Percentiles rank a stretch among this genome's conserved stretches.
Evolutionary conservation across 2,888 invertebrate species (phyloP).

Genomic region (Dasypogon diadema): DNA sequence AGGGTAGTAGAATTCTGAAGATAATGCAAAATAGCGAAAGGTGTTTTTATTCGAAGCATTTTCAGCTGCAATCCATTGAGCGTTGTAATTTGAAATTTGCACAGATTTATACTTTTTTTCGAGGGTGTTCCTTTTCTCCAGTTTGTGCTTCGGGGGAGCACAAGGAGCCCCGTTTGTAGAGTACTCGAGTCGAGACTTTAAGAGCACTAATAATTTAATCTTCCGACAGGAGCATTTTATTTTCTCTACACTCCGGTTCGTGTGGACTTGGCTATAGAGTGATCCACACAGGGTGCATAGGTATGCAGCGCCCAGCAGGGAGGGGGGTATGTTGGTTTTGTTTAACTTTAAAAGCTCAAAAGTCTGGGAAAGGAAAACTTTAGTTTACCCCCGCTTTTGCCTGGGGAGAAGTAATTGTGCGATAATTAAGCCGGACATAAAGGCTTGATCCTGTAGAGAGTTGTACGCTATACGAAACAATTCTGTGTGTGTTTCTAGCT

Average conservation of each 20-base stretch:
- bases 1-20: not conserved
- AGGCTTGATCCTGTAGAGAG: slow-evolving; percentile 12
- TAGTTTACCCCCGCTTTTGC: not conserved
- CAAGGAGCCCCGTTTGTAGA: not conserved
- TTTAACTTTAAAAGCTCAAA: slow-evolving; percentile 33
- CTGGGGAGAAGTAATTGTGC: slow-evolving; percentile 25
- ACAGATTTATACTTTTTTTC: no score
- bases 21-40: slow-evolving; percentile 40
- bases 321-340: not conserved
- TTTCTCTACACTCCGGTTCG: not conserved
- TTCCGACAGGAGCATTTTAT: not conserved
- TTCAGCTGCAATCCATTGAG: not conserved
- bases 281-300: not conserved
- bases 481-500: not conserved
- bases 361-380: slow-evolving; percentile 31
- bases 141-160: no score
- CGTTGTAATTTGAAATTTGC: not conserved
- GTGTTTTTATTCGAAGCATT: slow-evolving; percentile 9
- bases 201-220: not conserved
- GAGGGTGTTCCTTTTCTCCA: no score
- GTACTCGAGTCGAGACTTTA: not conserved
- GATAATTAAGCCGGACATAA: slow-evolving; percentile 39
- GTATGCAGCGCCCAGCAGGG: not conserved
- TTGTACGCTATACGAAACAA: not conserved
- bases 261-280: not conserved